Percentiles rank a stretch among this genome's conserved stretches.
Evolutionary conservation across 2,888 invertebrate genomes (phyloP).

Genomic region (Mayetiola destructor): DNA sequence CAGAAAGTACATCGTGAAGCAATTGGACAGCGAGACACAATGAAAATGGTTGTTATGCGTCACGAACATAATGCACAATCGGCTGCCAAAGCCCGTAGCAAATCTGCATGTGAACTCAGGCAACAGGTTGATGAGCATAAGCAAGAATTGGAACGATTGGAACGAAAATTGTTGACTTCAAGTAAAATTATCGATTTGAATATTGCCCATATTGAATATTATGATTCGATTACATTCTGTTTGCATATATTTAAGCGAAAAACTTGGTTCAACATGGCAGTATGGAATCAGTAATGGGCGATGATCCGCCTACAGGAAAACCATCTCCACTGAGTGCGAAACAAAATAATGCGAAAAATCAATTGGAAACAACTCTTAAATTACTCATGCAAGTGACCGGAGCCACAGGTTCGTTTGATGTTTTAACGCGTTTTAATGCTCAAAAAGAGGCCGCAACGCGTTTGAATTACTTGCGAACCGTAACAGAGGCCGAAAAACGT

Average conservation of each 20-base stretch:
- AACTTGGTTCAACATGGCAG: constrained; percentile 44
- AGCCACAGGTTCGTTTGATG: constrained; percentile 58
- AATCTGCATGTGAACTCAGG: constrained; percentile 47
- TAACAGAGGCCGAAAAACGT: constrained; percentile 59
- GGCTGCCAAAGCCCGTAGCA: constrained; percentile 49
- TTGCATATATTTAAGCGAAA: constrained; percentile 20
- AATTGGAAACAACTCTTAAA: constrained; percentile 53
- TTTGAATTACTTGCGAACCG: constrained; percentile 51
- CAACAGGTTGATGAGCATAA: constrained; percentile 56
- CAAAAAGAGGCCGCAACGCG: constrained; percentile 60
- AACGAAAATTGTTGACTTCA: constrained; percentile 59
- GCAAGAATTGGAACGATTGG: constrained; percentile 58
- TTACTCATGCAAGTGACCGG: constrained; percentile 64
- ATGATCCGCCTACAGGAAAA: constrained; percentile 29
- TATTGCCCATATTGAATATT: background rate
- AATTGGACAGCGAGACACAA: constrained; percentile 51
- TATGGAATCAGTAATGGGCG: constrained; percentile 38
- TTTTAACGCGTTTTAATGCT: constrained; percentile 54
- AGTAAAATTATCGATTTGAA: constrained; percentile 25
- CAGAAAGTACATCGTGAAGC: constrained; percentile 61
- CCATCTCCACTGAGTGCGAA: constrained; percentile 30
- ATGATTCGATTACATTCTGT: constrained; percentile 14
- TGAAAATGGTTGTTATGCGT: constrained; percentile 49
- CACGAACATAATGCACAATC: constrained; percentile 56
- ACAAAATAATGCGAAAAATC: constrained; percentile 26